phyloP scores from a whole-genome alignment of 35 echinoderm and acorn worm species.

The Stichopus chloronotus region DNA sequence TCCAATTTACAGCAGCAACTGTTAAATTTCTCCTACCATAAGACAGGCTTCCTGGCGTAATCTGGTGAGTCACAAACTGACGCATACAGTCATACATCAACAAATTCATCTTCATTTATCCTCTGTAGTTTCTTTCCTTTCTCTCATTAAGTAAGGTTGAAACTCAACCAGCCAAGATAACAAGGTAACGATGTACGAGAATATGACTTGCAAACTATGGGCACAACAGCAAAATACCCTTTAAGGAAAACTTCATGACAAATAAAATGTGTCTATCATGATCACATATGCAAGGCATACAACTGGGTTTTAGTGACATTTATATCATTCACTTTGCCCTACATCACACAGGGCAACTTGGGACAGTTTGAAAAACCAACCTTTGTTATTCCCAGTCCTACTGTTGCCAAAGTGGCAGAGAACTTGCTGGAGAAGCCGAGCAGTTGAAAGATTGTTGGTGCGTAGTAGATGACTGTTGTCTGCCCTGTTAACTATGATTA shows the following conservation, averaged over 20 bases:
- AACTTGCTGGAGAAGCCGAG: constrained; percentile 83
- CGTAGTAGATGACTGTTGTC: constrained; percentile 93
- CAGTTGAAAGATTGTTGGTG: constrained; percentile 83
- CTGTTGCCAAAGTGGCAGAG: constrained; percentile 83
- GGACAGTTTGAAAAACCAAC: constrained; percentile 26
- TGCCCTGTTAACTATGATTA: constrained; percentile 73
- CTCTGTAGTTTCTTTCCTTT: too few relatives aligned
- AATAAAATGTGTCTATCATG: background rate
- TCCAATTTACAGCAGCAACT: too few relatives aligned
- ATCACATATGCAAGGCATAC: background rate
- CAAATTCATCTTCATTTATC: too few relatives aligned
- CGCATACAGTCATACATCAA: too few relatives aligned
- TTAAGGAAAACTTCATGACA: too few relatives aligned
- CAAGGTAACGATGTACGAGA: background rate
- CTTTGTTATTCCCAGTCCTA: constrained; percentile 87
- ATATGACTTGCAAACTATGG: background rate
- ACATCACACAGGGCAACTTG: background rate
- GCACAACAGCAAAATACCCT: background rate
- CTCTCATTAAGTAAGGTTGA: too few relatives aligned
- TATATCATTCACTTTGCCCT: background rate
- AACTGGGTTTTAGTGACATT: background rate
- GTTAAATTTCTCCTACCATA: too few relatives aligned
- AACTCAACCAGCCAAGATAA: too few relatives aligned
- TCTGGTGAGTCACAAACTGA: too few relatives aligned
- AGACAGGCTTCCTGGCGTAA: too few relatives aligned